Evolutionary conservation across 2,113 vertebrate genomes (phyloP).

Genomic region (Poecilia latipinna): DNA sequence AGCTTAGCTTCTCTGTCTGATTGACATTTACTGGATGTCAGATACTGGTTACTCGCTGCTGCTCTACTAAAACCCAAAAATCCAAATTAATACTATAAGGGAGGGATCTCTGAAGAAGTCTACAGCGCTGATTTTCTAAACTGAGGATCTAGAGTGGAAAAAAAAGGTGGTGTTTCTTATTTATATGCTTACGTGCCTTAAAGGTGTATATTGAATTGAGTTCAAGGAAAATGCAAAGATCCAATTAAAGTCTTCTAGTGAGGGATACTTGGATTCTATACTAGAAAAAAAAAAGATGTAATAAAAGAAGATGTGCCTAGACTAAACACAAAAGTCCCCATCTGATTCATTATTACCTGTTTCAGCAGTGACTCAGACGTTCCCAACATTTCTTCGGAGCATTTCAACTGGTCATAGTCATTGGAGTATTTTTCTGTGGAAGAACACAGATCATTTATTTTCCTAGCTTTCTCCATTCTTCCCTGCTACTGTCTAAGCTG

Average conservation of each 20-base stretch:
- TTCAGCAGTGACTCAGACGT: constrained; percentile 17
- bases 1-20: no score
- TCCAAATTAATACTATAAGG: no score
- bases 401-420: constrained; percentile 44
- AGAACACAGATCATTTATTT: constrained; percentile 76
- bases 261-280: background rate
- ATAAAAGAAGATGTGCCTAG: constrained; percentile 12
- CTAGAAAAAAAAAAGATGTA: background rate
- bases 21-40: no score
- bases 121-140: no score
- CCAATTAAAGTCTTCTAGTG: background rate
- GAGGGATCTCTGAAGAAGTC: no score
- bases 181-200: no score
- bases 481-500: constrained; percentile 62
- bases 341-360: background rate
- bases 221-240: background rate
- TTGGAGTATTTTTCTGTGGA: constrained; percentile 56
- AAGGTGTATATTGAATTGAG: no score
- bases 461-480: constrained; percentile 57
- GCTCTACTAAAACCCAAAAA: no score
- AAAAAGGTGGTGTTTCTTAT: no score
- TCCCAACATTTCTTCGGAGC: constrained; percentile 19
- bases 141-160: no score
- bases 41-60: no score
- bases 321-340: constrained; percentile 3